Conservation (phyloP, 1,140 invertebrate genomes). For the Drepana arcuata region DNA sequence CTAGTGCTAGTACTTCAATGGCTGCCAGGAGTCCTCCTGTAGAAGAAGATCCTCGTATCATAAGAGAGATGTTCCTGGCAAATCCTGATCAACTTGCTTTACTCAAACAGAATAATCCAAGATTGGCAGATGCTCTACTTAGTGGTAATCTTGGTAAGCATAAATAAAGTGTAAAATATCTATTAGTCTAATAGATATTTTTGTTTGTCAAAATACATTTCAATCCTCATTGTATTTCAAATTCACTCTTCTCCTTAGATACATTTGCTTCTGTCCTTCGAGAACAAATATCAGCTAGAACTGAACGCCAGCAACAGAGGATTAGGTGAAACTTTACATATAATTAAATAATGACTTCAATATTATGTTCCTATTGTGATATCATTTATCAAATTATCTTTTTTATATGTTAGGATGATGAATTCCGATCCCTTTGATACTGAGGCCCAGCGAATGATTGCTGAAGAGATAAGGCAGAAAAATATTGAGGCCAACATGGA, state of each 20-base stretch:
- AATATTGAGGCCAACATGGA: slow-evolving; percentile 99
- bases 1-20: slow-evolving; percentile 42
- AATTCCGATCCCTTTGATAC: slow-evolving; percentile 96
- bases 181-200: neutral
- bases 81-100: slow-evolving; percentile 93
- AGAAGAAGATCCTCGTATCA: slow-evolving; percentile 90
- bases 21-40: slow-evolving; percentile 63
- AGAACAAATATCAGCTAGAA: slow-evolving; percentile 84
- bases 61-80: slow-evolving; percentile 91
- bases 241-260: slow-evolving; percentile 64
- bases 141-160: slow-evolving; percentile 83
- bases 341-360: no score
- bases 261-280: slow-evolving; percentile 86
- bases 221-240: no score
- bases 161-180: no score
- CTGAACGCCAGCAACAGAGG: slow-evolving; percentile 86
- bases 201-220: slow-evolving; percentile 11
- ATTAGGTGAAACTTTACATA: slow-evolving; percentile 55
- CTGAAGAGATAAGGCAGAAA: slow-evolving; percentile 95
- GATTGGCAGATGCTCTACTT: slow-evolving; percentile 90
- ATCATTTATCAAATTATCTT: neutral
- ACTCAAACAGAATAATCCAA: slow-evolving; percentile 94
- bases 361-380: neutral
- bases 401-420: slow-evolving; percentile 78
- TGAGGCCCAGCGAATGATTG: slow-evolving; percentile 94